phyloP scores from a whole-genome alignment of 1,140 invertebrate genomes.

The Ceratina calcarata region DNA sequence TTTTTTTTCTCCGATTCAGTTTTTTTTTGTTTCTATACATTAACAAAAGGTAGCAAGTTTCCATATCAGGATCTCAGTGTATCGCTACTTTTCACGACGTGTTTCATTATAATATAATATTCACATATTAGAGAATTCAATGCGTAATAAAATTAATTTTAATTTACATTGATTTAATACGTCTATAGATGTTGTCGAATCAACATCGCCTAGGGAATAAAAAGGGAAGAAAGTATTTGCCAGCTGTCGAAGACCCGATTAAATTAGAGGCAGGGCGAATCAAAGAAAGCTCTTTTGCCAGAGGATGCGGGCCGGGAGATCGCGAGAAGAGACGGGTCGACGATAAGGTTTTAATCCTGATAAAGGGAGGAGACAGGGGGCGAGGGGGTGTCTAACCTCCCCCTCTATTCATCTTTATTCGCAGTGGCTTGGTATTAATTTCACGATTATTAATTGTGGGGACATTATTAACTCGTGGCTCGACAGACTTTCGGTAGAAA shows the following conservation, averaged over 20 bases:
- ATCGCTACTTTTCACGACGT: too few species aligned
- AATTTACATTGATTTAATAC: too few species aligned
- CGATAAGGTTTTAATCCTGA: conserved; percentile 34
- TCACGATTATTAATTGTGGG: conserved; percentile 60
- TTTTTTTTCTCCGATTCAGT: neutral
- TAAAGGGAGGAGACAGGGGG: conserved; percentile 3
- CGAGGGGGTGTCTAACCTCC: neutral
- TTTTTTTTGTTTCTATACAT: conserved; percentile 28
- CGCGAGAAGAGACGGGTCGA: conserved; percentile 11
- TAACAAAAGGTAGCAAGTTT: neutral
- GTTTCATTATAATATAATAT: too few species aligned
- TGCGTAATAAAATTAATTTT: too few species aligned
- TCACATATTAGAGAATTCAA: too few species aligned
- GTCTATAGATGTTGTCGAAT: neutral
- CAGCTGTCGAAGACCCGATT: conserved; percentile 11
- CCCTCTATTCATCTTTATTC: conserved; percentile 49
- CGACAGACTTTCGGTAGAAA: conserved; percentile 48
- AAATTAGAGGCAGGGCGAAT: conserved; percentile 14
- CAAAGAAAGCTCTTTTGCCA: conserved; percentile 17
- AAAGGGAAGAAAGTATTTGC: conserved; percentile 8
- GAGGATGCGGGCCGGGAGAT: conserved; percentile 26
- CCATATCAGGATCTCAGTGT: too few species aligned
- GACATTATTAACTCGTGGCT: conserved; percentile 59
- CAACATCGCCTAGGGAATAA: neutral
- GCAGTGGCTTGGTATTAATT: conserved; percentile 58